phyloP scores from a whole-genome alignment of 2,797 vertebrate genomes.

The Cygnus olor region DNA sequence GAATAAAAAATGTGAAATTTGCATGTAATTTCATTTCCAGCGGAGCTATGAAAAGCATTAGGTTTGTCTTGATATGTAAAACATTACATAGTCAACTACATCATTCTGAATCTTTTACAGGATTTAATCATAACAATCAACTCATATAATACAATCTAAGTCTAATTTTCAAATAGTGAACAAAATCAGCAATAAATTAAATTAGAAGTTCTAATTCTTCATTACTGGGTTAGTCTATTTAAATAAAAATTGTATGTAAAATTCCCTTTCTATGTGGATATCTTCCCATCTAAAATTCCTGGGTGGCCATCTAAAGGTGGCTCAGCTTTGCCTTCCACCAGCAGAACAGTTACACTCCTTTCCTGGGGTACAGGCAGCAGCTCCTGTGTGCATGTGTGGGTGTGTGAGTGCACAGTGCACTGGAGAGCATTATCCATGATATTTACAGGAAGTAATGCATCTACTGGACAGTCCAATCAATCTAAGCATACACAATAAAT shows the following conservation, averaged over 20 bases:
- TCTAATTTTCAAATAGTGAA: constrained; percentile 5
- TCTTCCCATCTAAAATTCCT: background rate
- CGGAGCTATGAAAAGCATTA: constrained; percentile 12
- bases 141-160: background rate
- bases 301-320: background rate
- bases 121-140: constrained; percentile 45
- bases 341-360: background rate
- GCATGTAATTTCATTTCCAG: constrained; percentile 31
- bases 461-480: background rate
- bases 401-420: background rate
- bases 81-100: background rate
- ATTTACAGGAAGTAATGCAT: background rate
- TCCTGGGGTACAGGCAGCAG: background rate
- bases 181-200: constrained; percentile 56
- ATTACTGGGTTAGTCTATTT: constrained; percentile 10
- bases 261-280: background rate
- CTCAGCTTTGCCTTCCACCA: background rate
- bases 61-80: constrained; percentile 10
- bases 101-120: background rate
- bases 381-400: background rate
- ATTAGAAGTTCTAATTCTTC: constrained; percentile 40
- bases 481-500: background rate
- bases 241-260: constrained; percentile 40
- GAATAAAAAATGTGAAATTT: constrained; percentile 45
- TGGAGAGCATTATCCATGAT: background rate